Base-by-base conservation (phyloP, 2,888 invertebrate species). In the Clivina fossor region DNA sequence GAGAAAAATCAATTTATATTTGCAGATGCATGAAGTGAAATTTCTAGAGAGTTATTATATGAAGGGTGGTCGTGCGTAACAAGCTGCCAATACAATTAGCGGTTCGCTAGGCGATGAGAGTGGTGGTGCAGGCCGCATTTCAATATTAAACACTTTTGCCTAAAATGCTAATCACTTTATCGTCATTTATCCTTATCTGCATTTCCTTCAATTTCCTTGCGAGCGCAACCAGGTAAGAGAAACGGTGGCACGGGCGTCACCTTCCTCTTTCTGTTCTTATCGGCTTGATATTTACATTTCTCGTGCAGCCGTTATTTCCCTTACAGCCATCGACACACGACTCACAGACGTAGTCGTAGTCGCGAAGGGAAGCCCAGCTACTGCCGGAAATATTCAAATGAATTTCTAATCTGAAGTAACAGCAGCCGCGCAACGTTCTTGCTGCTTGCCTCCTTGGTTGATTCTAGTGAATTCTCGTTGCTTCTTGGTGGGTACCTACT, bases 351-450 rank as follows among this genome's bases (percentile, higher is more conserved):
- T 56, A 30, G 56, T 41, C 48, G 53, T 55, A 48, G 56, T 53
- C 51, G 58, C 51, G 51, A 51, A 57, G 51, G 58, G 55, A 50
- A 57, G 55, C 50, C 7, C 38, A 60, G n/a, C 64, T 61, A 62
- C 63, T 63, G 68, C 68, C 69, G 70, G 71, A 74, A 74, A 74
- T 74, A 75, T 75, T 75, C 74, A 74, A 75, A 74, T 74, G 74
- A 75, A 74, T 75, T 75, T 74, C 74, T 74, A 75, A 75, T 74
- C 74, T 73, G 67, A 64, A 64, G 62, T 60, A 65, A 62, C 60
- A 62, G 60, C 62, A 56, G 33, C 48, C 47, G 51, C 43, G 4
- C 4, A 32, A 32, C 32, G 28, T 20, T 28, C 41, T 19, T 50
- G 26, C 41, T 26, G 38, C 41, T n/a, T n/a, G n/a, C n/a, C n/a